Evolutionary conservation across 2,797 vertebrate species (phyloP).

Genomic region (Psittacula echo): DNA sequence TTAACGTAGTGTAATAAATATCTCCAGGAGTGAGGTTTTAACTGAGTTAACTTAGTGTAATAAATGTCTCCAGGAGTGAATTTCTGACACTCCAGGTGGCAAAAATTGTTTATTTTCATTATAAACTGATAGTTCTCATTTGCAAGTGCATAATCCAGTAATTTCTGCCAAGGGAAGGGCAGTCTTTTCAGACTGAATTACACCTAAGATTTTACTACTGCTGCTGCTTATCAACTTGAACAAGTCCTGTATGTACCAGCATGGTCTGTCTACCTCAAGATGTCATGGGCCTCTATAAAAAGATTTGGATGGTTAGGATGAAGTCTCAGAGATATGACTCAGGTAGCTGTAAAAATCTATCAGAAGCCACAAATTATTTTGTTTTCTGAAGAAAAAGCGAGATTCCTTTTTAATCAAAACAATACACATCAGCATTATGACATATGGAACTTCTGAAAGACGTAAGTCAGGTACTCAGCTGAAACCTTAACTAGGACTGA

Average conservation of each 20-base stretch:
- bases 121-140: neutral
- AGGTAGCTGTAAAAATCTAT: neutral
- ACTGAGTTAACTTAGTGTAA: neutral
- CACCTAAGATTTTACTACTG: neutral
- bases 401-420: neutral
- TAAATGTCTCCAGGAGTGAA: neutral
- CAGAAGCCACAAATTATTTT: neutral
- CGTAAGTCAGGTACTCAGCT: neutral
- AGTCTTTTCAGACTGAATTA: neutral
- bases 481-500: slow-evolving; percentile 14
- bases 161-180: neutral
- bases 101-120: neutral
- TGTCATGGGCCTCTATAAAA: neutral
- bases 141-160: neutral
- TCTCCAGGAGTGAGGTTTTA: neutral
- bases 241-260: neutral
- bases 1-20: neutral
- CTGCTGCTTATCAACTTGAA: neutral
- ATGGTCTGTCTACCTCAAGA: neutral
- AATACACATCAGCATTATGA: neutral
- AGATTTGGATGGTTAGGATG: neutral
- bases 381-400: neutral
- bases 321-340: neutral
- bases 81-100: neutral
- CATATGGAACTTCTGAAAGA: neutral